Conservation (phyloP, 2,797 vertebrate genomes). For the Sphenodon punctatus region DNA sequence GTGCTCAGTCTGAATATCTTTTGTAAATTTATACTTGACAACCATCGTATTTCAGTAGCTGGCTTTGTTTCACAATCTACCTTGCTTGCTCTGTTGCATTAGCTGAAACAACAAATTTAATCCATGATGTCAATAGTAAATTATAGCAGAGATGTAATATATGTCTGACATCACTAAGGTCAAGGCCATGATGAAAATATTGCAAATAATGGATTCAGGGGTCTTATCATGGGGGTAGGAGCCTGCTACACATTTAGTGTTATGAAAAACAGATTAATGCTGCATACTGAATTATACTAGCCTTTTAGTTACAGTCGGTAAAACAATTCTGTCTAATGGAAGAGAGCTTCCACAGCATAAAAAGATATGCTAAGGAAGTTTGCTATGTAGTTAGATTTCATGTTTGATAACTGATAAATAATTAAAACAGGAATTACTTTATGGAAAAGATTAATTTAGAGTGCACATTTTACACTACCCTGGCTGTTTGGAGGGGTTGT, state of each 20-base stretch:
- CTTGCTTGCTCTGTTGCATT: constrained; percentile 80
- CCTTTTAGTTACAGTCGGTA: constrained; percentile 57
- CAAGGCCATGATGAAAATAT: constrained; percentile 72
- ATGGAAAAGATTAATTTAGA: constrained; percentile 81
- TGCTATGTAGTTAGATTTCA: constrained; percentile 78
- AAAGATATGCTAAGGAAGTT: constrained; percentile 67
- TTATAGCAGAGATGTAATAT: constrained; percentile 76
- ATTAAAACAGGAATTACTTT: constrained; percentile 83
- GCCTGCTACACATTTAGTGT: constrained; percentile 54
- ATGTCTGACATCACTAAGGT: constrained; percentile 77
- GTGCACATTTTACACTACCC: constrained; percentile 76
- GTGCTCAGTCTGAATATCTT: constrained; percentile 82
- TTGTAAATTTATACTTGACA: constrained; percentile 85
- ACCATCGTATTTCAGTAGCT: constrained; percentile 82
- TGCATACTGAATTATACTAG: constrained; percentile 46
- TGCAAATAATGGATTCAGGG: constrained; percentile 69
- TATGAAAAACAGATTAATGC: constrained; percentile 71
- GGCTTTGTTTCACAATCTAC: constrained; percentile 79
- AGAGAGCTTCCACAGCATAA: constrained; percentile 43
- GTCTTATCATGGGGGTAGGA: constrained; percentile 46
- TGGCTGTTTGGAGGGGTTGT: constrained; percentile 65
- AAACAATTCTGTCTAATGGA: constrained; percentile 55
- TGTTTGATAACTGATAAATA: constrained; percentile 82
- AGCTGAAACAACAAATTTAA: constrained; percentile 85
- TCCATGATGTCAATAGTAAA: constrained; percentile 82